phyloP scores from a whole-genome alignment of 2,888 invertebrate species.

The Heliconius ethilla region DNA sequence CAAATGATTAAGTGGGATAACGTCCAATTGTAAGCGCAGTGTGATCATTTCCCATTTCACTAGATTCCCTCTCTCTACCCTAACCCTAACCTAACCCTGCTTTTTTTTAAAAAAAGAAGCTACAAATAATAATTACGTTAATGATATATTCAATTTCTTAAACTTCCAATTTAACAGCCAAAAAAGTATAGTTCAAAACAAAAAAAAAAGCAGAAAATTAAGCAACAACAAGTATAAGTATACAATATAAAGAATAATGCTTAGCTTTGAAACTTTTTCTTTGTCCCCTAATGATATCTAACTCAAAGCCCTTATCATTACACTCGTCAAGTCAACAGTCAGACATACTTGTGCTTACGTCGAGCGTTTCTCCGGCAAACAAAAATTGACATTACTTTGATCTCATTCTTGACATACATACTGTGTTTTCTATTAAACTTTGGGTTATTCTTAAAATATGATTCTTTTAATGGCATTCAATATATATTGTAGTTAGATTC shows the following conservation, averaged over 20 bases:
- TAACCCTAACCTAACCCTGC: no score
- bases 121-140: background rate
- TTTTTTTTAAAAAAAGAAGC: background rate
- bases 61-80: no score
- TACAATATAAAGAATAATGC: background rate
- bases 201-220: background rate
- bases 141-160: background rate
- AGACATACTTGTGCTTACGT: constrained; percentile 33
- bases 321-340: constrained; percentile 15
- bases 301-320: constrained; percentile 27
- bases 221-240: background rate
- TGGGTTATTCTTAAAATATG: background rate
- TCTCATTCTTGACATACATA: constrained; percentile 15
- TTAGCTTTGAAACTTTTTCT: constrained; percentile 16
- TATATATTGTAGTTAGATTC: no score
- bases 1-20: no score
- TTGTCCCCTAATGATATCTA: constrained; percentile 19
- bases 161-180: background rate
- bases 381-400: constrained; percentile 32
- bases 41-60: no score
- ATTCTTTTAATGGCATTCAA: no score
- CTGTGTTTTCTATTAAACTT: background rate
- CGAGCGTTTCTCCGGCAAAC: constrained; percentile 25
- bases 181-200: background rate
- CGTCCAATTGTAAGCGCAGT: no score